Conservation (phyloP, 2,113 vertebrate species). For the Leptodactylus fuscus region DNA sequence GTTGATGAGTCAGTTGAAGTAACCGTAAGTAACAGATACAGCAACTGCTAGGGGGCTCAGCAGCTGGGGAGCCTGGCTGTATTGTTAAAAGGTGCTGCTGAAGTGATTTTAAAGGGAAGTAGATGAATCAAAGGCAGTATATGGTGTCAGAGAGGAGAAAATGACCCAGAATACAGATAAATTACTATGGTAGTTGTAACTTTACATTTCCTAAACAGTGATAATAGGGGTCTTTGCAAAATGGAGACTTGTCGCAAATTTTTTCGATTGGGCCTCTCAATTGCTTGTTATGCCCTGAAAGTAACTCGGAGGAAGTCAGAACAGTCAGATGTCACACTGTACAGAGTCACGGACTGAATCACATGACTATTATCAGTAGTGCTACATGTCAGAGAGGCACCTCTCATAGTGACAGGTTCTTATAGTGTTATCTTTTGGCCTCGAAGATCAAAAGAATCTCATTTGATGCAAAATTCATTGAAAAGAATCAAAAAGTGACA, state of each 20-base stretch:
- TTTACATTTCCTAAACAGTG: background rate
- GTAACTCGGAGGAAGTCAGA: too few species aligned
- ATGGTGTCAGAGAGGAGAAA: too few species aligned
- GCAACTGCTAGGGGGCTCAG: background rate
- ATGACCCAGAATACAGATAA: background rate
- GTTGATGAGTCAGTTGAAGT: background rate
- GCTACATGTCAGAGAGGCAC: background rate
- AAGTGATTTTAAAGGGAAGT: too few species aligned
- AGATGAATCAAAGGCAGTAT: background rate
- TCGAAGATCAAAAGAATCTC: background rate
- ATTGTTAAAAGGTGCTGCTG: background rate
- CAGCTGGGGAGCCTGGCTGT: background rate
- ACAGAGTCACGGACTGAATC: background rate
- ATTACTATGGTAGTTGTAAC: background rate
- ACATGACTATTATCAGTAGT: background rate
- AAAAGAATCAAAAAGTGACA: background rate
- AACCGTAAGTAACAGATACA: background rate
- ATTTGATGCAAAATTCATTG: background rate
- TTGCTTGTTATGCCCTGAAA: too few species aligned
- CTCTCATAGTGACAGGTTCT: background rate
- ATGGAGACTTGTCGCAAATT: too few species aligned
- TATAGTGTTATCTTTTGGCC: background rate
- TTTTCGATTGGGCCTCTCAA: too few species aligned
- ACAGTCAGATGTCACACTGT: background rate
- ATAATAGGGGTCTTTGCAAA: background rate